Conservation (phyloP, 2,888 invertebrate species). For the Tetramorium bicarinatum region DNA sequence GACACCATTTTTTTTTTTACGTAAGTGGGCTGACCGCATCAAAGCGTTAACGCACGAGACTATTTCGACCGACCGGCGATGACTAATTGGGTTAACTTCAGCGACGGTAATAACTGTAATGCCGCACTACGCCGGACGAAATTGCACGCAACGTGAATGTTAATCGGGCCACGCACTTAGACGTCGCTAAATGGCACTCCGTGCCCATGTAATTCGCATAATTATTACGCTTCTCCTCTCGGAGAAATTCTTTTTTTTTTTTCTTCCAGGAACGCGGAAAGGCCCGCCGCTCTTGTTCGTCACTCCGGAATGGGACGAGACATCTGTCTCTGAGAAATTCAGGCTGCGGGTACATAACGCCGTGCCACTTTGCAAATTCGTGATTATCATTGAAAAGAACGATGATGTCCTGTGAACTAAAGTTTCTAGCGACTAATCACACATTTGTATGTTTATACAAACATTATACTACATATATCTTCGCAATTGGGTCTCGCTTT, state of each 20-base stretch:
- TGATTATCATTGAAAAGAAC: constrained; percentile 15
- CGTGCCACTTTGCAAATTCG: constrained; percentile 17
- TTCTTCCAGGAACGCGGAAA: neutral
- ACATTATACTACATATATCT: neutral
- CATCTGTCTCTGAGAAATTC: neutral
- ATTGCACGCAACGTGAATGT: constrained; percentile 52
- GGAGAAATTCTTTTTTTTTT: constrained; percentile 31
- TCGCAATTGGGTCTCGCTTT: neutral
- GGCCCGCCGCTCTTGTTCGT: neutral
- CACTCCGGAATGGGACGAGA: neutral
- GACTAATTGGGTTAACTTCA: constrained; percentile 57
- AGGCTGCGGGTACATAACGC: neutral
- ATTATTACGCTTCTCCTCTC: constrained; percentile 29
- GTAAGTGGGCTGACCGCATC: constrained; percentile 50
- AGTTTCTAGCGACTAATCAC: neutral
- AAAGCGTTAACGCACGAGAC: constrained; percentile 53
- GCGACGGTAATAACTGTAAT: constrained; percentile 52
- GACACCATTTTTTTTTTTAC: constrained; percentile 55
- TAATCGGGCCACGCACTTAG: constrained; percentile 50
- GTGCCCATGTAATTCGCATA: constrained; percentile 30
- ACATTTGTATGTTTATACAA: neutral
- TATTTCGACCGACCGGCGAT: constrained; percentile 55
- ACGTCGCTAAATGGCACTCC: constrained; percentile 36
- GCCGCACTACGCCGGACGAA: constrained; percentile 38
- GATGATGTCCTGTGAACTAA: neutral